These are phyloP conservation scores for Amphipyra berbera DNA, from an alignment of 2,888 invertebrate genomes.

Conservation along the genomic window DNA sequence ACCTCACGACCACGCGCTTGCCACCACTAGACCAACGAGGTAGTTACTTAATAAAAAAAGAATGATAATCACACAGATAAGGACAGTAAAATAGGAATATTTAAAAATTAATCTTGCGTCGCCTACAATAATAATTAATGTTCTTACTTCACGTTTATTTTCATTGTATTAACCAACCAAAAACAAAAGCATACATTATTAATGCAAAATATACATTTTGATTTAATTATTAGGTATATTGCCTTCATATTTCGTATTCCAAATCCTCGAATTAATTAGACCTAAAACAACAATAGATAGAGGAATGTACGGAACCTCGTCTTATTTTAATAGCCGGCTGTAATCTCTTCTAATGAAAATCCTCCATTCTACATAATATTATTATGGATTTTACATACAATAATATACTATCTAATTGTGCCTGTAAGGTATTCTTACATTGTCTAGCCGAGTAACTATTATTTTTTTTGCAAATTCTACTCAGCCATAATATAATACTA, in stretches of 20 bases:
- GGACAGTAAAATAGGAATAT: no score
- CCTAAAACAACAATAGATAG: slow-evolving; percentile 44
- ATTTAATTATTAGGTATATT: slow-evolving; percentile 21
- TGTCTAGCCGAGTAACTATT: neutral
- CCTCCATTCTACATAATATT: slow-evolving; percentile 12
- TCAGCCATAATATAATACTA: no score
- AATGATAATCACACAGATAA: no score
- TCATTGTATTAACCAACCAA: neutral
- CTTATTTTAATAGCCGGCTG: slow-evolving; percentile 19
- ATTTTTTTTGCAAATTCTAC: no score
- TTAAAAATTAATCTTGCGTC: no score
- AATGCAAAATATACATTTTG: neutral
- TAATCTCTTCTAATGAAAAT: slow-evolving; percentile 26
- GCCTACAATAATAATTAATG: neutral
- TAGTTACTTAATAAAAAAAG: no score
- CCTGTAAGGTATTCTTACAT: slow-evolving; percentile 1
- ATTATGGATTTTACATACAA: slow-evolving; percentile 3
- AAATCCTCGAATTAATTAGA: slow-evolving; percentile 41
- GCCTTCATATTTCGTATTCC: slow-evolving; percentile 25
- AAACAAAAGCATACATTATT: neutral
- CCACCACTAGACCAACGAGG: no score
- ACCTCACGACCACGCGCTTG: no score
- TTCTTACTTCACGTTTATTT: neutral
- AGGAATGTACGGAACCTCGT: slow-evolving; percentile 7
- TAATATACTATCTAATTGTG: neutral